A percentile compares a stretch with the other conserved stretches of the same genome.
phyloP scores from a whole-genome alignment of 2,113 vertebrate genomes.

The Charina bottae region DNA sequence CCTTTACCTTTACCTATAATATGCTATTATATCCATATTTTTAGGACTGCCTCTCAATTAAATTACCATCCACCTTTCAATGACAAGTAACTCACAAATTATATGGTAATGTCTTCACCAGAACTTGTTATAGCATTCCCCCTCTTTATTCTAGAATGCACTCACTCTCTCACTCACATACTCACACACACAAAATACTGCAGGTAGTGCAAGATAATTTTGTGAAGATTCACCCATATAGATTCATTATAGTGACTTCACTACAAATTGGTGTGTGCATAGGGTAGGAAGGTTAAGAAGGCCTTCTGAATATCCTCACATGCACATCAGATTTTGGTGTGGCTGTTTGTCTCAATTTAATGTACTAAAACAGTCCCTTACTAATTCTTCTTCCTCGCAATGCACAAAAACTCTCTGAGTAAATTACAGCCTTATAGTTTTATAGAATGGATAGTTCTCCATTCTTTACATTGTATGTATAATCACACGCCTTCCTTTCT shows the following conservation, averaged over 20 bases:
- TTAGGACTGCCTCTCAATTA: neutral
- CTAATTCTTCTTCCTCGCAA: neutral
- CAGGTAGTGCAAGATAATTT: neutral
- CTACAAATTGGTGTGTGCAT: neutral
- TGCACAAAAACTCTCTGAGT: neutral
- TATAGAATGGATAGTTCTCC: neutral
- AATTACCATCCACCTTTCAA: neutral
- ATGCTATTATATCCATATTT: neutral
- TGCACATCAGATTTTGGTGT: neutral
- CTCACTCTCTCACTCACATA: neutral
- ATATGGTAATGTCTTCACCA: neutral
- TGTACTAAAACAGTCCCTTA: too few relatives aligned
- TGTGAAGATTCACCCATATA: neutral
- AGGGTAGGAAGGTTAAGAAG: neutral
- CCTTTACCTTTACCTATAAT: too few relatives aligned
- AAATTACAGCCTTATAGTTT: neutral
- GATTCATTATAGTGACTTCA: neutral
- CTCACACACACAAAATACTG: neutral
- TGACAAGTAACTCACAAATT: neutral
- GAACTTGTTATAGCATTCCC: neutral
- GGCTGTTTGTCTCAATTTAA: neutral
- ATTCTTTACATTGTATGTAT: neutral
- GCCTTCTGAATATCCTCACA: neutral
- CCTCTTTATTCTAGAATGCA: neutral
- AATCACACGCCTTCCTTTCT: neutral